Base-by-base conservation (phyloP, 2,888 invertebrate genomes). In the Sarcophaga carnaria region DNA sequence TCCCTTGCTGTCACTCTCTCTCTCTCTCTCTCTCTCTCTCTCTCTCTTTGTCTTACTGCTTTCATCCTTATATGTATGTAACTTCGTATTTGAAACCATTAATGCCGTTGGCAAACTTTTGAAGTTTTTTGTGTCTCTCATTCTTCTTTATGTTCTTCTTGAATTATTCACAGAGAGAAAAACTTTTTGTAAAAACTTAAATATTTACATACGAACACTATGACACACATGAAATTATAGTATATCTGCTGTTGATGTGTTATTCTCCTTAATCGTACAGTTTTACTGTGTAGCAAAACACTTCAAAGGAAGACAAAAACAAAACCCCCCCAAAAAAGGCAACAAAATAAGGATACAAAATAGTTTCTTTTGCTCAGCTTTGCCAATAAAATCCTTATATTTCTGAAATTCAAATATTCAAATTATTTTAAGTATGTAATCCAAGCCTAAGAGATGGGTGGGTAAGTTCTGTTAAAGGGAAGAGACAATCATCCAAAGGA, bases 181-280 rank as follows among this genome's bases (percentile, higher is more conserved):
- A 81, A 76, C 70, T 81, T 81, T 37, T 69, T n/a, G 12, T n/a
- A 77, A 69, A 77, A 76, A 76, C 76, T 76, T 76, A 45, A 54
- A 22, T 25, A 64, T 71, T 62, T 47, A 27, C 17, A 45, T 37
- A 49, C 20, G 22, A 12, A 63, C 59, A 63, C 11, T 45, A 14
- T 10, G 3, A 54, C 2, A 22, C 22, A 22, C 22, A 11, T 6
- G 2, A 69, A 49, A 70, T 8, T 12, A 49, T 22, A 22, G 22
- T 22, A 22, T 75, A 76, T 76, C 27, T 66, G 75, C 54, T 64
- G 27, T 25, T 66, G 54, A 76, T 76, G 37, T 76, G 27, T 64
- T 66, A 64, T 27, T 54, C 10, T 37, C 8, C 37, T 64, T 54
- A 59, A 37, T 37, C 37, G n/a, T 59, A n/a, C 25, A 54, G 25